phyloP scores from a whole-genome alignment of 2,888 invertebrate species.

The Dioctria linearis region DNA sequence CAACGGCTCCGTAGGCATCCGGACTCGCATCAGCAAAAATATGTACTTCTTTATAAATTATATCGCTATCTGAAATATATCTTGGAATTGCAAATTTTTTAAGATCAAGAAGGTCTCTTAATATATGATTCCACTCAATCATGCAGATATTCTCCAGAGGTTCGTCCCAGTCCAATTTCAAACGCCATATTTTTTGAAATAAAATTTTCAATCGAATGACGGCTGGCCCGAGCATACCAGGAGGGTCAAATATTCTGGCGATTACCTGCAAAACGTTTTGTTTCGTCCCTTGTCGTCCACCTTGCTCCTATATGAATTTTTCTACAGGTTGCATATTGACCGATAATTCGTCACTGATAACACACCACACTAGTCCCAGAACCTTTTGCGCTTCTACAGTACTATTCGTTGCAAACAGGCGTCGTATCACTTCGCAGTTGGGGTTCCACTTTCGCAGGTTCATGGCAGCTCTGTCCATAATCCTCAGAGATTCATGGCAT shows the following conservation, averaged over 20 bases:
- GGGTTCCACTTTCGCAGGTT: not conserved
- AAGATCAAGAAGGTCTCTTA: not conserved
- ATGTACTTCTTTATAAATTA: slow-evolving; percentile 6
- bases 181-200: not conserved
- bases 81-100: no score
- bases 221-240: not conserved
- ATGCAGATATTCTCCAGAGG: not conserved
- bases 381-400: no score
- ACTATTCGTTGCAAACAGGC: not conserved
- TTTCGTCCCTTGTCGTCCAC: not conserved
- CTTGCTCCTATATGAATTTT: not conserved
- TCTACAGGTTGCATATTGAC: not conserved
- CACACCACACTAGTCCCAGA: not conserved
- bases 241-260: not conserved
- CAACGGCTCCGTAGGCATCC: slow-evolving; percentile 48
- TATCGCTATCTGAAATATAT: no score
- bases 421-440: not conserved
- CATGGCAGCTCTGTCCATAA: not conserved
- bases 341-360: not conserved
- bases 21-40: slow-evolving; percentile 42
- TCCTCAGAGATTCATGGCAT: not conserved
- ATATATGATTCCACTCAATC: slow-evolving; percentile 22
- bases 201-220: not conserved
- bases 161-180: slow-evolving; percentile 45
- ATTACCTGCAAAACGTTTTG: not conserved